Evolutionary conservation across 2,888 invertebrate genomes (phyloP).

Genomic region (Apamea epomidion): DNA sequence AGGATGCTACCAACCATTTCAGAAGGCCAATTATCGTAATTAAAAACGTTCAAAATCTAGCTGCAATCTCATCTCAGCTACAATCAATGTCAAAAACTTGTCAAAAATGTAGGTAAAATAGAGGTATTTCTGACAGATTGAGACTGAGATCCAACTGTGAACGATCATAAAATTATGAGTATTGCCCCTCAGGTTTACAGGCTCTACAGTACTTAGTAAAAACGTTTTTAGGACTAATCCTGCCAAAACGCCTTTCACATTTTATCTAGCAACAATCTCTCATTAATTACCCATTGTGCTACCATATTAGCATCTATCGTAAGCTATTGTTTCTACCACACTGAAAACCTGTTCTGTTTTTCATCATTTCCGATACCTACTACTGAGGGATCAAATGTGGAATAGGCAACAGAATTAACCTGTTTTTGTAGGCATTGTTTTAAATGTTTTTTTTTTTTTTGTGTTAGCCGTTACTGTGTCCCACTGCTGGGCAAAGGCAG

Average conservation of each 20-base stretch:
- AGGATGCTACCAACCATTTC: too few species aligned
- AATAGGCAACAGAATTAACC: not conserved
- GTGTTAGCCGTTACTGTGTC: too few species aligned
- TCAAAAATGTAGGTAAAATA: too few species aligned
- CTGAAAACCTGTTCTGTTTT: conserved; percentile 28
- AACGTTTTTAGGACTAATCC: conserved; percentile 34
- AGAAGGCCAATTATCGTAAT: too few species aligned
- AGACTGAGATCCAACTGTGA: too few species aligned
- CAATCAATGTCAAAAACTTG: too few species aligned
- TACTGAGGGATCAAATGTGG: not conserved
- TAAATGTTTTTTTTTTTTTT: too few species aligned
- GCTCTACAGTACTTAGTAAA: not conserved
- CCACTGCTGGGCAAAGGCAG: too few species aligned
- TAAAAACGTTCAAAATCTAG: too few species aligned
- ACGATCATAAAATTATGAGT: too few species aligned
- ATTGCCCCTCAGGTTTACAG: not conserved
- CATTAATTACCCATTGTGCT: conserved; percentile 48
- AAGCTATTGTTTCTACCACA: conserved; percentile 34
- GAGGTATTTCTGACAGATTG: too few species aligned
- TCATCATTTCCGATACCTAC: conserved; percentile 6
- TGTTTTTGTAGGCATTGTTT: not conserved
- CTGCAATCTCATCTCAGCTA: too few species aligned
- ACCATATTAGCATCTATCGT: conserved; percentile 18
- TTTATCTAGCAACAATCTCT: conserved; percentile 34
- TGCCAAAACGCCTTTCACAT: conserved; percentile 34